Conservation (phyloP, 2,888 invertebrate species). For the Drosophila ezoana region DNA sequence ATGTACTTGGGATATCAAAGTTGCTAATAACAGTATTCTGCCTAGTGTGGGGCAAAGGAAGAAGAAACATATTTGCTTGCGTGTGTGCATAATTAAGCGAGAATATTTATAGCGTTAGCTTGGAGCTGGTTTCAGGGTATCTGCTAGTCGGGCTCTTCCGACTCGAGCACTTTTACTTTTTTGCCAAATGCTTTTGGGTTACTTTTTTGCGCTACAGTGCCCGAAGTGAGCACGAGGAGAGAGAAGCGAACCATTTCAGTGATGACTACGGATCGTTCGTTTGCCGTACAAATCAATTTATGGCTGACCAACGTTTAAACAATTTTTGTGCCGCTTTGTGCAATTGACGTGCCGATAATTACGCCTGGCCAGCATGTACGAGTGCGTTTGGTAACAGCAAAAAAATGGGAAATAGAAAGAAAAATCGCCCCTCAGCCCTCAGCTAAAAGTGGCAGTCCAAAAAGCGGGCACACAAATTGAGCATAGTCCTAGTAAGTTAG, state of each 20-base stretch:
- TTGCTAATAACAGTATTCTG: too few species aligned
- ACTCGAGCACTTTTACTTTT: neutral
- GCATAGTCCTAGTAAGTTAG: constrained; percentile 4
- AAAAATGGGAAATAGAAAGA: neutral
- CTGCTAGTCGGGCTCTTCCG: too few species aligned
- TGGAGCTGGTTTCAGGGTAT: too few species aligned
- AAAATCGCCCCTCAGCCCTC: neutral
- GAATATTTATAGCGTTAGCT: too few species aligned
- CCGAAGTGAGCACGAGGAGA: constrained; percentile 12
- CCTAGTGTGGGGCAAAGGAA: too few species aligned
- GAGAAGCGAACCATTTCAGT: constrained; percentile 34
- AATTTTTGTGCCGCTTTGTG: constrained; percentile 81
- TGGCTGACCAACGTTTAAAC: constrained; percentile 74
- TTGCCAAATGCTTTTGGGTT: constrained; percentile 22
- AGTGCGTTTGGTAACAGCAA: constrained; percentile 21
- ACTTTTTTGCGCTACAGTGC: constrained; percentile 34
- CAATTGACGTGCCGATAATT: constrained; percentile 84
- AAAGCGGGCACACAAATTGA: constrained; percentile 4
- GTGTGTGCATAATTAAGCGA: too few species aligned
- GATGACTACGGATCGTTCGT: constrained; percentile 53
- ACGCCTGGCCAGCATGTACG: constrained; percentile 66
- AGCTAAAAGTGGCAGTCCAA: constrained; percentile 12
- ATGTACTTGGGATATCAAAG: too few species aligned
- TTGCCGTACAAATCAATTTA: constrained; percentile 70
- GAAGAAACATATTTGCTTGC: too few species aligned